phyloP scores from a whole-genome alignment of 2,888 invertebrate species.

The Heliconius sara region DNA sequence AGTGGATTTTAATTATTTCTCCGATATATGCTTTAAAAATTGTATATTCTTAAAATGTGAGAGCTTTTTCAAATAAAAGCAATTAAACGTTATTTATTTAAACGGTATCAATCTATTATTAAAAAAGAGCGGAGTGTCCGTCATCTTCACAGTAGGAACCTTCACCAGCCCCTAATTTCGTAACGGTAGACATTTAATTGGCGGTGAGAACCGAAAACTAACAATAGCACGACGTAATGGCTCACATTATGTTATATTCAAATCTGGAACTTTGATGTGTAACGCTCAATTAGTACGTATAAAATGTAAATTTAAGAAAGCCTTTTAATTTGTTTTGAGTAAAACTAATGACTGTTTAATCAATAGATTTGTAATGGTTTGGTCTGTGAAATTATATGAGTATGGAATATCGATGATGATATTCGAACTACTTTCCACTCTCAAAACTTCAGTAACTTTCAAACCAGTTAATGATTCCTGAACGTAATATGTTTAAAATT shows the following conservation, averaged over 20 bases:
- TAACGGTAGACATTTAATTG: constrained; percentile 76
- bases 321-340: constrained; percentile 16
- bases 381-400: background rate
- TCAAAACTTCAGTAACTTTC: too few species aligned
- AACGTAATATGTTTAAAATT: too few species aligned
- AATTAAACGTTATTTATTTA: constrained; percentile 53
- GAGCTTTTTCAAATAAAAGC: constrained; percentile 26
- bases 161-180: constrained; percentile 76
- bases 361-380: background rate
- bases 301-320: constrained; percentile 33
- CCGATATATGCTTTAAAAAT: background rate
- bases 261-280: constrained; percentile 58
- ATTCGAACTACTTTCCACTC: too few species aligned
- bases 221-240: constrained; percentile 65
- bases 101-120: constrained; percentile 67
- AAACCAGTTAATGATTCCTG: too few species aligned
- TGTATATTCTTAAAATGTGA: background rate
- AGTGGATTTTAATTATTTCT: background rate
- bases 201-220: constrained; percentile 77
- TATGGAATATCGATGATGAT: too few species aligned
- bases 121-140: constrained; percentile 62
- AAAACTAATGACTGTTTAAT: constrained; percentile 11
- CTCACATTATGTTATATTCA: constrained; percentile 62
- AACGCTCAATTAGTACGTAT: constrained; percentile 44
- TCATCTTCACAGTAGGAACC: constrained; percentile 70